Base-by-base conservation (phyloP, 2,888 invertebrate genomes). In the Therioaphis trifolii region DNA sequence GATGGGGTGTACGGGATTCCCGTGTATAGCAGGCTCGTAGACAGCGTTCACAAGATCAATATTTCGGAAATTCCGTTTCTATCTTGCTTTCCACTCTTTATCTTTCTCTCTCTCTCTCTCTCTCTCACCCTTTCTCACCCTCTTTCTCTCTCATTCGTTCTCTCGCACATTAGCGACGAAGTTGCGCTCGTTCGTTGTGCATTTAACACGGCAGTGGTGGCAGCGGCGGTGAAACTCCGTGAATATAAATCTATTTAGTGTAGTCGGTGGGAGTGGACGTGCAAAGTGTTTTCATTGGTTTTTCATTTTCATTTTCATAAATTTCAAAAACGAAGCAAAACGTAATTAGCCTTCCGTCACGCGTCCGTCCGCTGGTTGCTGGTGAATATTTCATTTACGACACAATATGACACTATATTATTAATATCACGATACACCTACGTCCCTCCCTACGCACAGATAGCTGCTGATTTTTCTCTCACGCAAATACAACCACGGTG, bases 251-350 rank as follows among this genome's bases (percentile, higher is more conserved):
- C 52, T 12, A 18, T 4, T 21, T n/a, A 5, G n/a, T 2, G 21
- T 55, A 0, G 9, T 18, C 55, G 55, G 55, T n/a, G 55, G 55
- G 1, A 0, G 55, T 18, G 55, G 55, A 2, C 9, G 21, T n/a
- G n/a, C n/a, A 7, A 0, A 1, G 21, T 9, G 18, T 55, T 55
- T 55, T 55, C 55, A 55, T 55, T 55, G 21, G 55, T 55, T n/a
- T 55, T n/a, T 18, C 18, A 21, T 55, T 21, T n/a, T n/a, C n/a
- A n/a, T n/a, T 43, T 55, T 55, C 55, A 55, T 55, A 21, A 55
- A 55, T 55, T 55, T 9, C 55, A 21, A 55, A 55, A 55, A 55
- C n/a, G n/a, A n/a, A n/a, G n/a, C 55, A 55, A 55, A 55, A 55
- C 55, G 55, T 55, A 55, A 55, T 55, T 55, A 55, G 43, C 7